Conservation (phyloP, 2,888 invertebrate species). For the Celastrina argiolus region DNA sequence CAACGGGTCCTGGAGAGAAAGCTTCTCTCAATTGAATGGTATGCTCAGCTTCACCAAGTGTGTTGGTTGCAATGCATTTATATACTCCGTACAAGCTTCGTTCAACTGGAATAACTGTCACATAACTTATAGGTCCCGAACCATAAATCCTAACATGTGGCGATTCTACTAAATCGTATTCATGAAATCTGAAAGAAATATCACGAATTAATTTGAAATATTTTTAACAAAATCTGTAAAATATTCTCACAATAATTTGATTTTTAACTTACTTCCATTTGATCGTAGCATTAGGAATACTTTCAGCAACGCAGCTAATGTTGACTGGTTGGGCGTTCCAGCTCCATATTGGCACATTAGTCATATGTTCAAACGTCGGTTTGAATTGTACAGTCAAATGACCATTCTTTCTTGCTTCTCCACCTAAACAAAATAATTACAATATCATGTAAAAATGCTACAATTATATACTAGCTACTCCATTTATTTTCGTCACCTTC, state of each 20-base stretch:
- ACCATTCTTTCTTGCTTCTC: constrained; percentile 85
- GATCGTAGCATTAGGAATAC: constrained; percentile 94
- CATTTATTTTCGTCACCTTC: constrained; percentile 60
- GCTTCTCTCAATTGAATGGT: constrained; percentile 86
- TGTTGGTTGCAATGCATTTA: constrained; percentile 89
- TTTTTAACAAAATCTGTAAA: not conserved
- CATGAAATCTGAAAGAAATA: constrained; percentile 58
- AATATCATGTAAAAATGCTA: not conserved
- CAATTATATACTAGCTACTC: not conserved
- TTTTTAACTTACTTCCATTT: constrained; percentile 82
- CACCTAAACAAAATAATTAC: constrained; percentile 60
- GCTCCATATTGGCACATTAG: constrained; percentile 86
- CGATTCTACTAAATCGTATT: constrained; percentile 74
- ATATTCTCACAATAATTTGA: not conserved
- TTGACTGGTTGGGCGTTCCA: constrained; percentile 91
- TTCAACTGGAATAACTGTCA: constrained; percentile 83
- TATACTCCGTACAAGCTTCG: constrained; percentile 83
- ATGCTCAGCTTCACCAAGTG: constrained; percentile 82
- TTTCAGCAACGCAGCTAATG: constrained; percentile 91
- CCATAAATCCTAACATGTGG: constrained; percentile 80
- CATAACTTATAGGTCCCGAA: constrained; percentile 83
- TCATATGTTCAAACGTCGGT: constrained; percentile 86
- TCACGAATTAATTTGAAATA: not conserved
- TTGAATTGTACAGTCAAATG: constrained; percentile 90
- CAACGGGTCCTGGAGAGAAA: constrained; percentile 81